These are phyloP conservation scores for Zoanthus sociatus DNA, from an alignment of 92 coral and sea anemone species.

Conservation along the genomic window DNA sequence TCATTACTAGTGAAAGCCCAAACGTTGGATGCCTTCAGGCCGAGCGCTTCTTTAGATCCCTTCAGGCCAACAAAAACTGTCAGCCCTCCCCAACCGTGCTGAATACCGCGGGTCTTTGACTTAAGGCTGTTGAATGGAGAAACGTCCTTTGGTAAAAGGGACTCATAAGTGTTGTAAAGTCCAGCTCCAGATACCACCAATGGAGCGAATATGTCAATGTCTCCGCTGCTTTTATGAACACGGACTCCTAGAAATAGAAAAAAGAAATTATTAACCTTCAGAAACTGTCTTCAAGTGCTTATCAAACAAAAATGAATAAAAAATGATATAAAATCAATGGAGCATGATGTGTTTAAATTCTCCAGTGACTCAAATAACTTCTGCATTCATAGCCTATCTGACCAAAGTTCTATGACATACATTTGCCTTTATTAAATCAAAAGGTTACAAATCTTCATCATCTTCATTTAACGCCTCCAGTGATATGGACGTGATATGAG, in stretches of 20 bases:
- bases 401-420: too few species aligned
- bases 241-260: conserved; percentile 77
- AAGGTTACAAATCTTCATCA: too few species aligned
- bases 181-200: conserved; percentile 92
- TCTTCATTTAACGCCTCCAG: too few species aligned
- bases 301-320: background rate
- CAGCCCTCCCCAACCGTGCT: conserved; percentile 88
- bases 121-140: conserved; percentile 53
- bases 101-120: conserved; percentile 70
- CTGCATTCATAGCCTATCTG: too few species aligned
- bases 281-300: background rate
- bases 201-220: conserved; percentile 85
- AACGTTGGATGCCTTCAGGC: conserved; percentile 76
- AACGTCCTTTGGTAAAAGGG: conserved; percentile 61
- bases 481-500: too few species aligned
- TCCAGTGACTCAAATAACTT: too few species aligned
- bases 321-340: too few species aligned
- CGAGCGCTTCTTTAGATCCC: conserved; percentile 89
- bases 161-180: conserved; percentile 87
- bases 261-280: background rate
- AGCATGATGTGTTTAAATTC: too few species aligned
- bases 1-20: conserved; percentile 92
- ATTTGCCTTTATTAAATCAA: too few species aligned
- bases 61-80: conserved; percentile 86
- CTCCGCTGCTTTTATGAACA: conserved; percentile 87